Conservation (phyloP, 2,113 vertebrate species). For the Egretta garzetta region DNA sequence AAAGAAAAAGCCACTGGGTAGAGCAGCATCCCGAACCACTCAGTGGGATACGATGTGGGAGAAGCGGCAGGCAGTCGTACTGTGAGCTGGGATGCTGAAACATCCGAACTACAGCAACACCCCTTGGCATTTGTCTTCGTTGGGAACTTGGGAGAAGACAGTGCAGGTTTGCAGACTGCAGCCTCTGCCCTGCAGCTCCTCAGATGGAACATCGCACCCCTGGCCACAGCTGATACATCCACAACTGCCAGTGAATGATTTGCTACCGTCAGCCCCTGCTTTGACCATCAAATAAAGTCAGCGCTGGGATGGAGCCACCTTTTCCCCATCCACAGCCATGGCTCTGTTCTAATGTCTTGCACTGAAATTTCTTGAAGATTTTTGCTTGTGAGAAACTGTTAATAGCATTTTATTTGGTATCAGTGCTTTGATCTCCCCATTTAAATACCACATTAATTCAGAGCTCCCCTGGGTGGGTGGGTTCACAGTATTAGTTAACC, state of each 20-base stretch:
- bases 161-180: neutral
- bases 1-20: neutral
- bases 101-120: neutral
- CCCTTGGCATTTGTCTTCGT: neutral
- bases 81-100: neutral
- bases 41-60: neutral
- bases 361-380: neutral
- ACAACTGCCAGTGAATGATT: neutral
- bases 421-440: constrained; percentile 32
- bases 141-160: fast-evolving
- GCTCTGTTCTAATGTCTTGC: neutral
- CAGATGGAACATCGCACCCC: neutral
- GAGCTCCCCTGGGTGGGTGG: constrained; percentile 17
- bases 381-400: neutral
- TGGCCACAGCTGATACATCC: neutral
- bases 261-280: neutral
- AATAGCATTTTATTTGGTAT: constrained; percentile 11
- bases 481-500: constrained; percentile 26
- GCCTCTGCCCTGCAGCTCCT: neutral
- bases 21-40: neutral
- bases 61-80: neutral
- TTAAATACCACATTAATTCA: constrained; percentile 25
- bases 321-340: neutral
- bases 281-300: neutral
- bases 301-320: neutral